Conservation (phyloP, 2,113 vertebrate species). For the Podiceps cristatus region DNA sequence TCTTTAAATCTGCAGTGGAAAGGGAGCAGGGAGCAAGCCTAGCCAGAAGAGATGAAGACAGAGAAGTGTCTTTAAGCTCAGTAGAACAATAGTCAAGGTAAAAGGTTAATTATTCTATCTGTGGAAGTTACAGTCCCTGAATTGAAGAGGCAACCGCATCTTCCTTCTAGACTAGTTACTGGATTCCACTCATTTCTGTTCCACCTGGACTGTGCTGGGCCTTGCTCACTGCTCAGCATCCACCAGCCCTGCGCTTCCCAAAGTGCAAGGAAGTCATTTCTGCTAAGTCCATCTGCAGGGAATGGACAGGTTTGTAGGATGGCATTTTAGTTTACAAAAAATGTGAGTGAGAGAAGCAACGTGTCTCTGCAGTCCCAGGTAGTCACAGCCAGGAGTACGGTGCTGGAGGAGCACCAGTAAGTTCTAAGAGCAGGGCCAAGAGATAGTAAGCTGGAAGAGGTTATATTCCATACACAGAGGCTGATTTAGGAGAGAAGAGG, state of each 20-base stretch:
- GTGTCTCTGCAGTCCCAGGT: background rate
- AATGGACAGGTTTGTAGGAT: background rate
- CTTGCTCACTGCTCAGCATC: background rate
- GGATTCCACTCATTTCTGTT: background rate
- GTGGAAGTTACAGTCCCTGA: background rate
- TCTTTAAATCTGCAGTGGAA: conserved; percentile 2
- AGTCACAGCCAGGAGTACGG: background rate
- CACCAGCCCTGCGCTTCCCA: background rate
- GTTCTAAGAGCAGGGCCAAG: background rate
- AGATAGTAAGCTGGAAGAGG: background rate
- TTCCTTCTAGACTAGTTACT: background rate
- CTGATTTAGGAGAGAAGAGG: background rate
- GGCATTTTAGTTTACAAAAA: background rate
- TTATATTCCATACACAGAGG: background rate
- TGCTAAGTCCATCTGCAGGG: background rate
- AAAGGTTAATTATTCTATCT: conserved; percentile 22
- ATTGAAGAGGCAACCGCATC: background rate
- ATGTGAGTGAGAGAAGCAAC: background rate
- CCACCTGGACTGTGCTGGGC: background rate
- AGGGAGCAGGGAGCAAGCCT: background rate
- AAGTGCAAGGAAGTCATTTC: background rate
- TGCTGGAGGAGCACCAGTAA: background rate
- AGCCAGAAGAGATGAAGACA: background rate
- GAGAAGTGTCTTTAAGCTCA: background rate
- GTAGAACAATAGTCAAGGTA: background rate